A percentile compares a stretch with the other conserved stretches of the same genome.
phyloP scores from a whole-genome alignment of 1,140 invertebrate genomes.

The Trichogramma pretiosum region DNA sequence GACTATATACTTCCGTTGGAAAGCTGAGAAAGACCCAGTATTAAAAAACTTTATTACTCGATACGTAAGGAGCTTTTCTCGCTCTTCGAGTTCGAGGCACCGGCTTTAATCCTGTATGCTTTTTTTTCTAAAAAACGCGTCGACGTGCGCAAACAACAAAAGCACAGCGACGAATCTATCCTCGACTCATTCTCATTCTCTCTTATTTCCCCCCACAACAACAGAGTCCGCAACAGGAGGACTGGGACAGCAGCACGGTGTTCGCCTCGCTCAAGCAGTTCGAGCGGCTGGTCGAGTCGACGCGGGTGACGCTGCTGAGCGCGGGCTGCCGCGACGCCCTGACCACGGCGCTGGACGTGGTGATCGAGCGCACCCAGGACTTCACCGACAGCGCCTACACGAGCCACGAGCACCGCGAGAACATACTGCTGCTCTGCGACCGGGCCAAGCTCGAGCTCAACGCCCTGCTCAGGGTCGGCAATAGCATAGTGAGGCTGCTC shows the following conservation, averaged over 20 bases:
- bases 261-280: slow-evolving; percentile 72
- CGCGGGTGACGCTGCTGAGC: slow-evolving; percentile 55
- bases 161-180: too few relatives aligned
- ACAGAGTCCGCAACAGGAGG: slow-evolving; percentile 45
- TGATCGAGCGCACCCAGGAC: slow-evolving; percentile 93
- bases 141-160: too few relatives aligned
- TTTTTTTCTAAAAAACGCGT: too few relatives aligned
- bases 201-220: too few relatives aligned
- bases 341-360: slow-evolving; percentile 72
- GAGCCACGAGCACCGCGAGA: slow-evolving; percentile 91
- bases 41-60: too few relatives aligned
- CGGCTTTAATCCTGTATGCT: too few relatives aligned
- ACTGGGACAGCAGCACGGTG: slow-evolving; percentile 66
- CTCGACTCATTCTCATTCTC: too few relatives aligned
- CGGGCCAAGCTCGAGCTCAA: slow-evolving; percentile 77
- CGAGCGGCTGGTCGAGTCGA: slow-evolving; percentile 76
- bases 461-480: slow-evolving; percentile 73
- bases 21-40: too few relatives aligned
- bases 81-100: too few relatives aligned
- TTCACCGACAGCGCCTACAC: slow-evolving; percentile 99
- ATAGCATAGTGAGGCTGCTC: slow-evolving; percentile 58
- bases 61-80: too few relatives aligned
- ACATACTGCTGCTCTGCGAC: slow-evolving; percentile 85
- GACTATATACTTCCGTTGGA: too few relatives aligned
- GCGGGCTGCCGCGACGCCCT: slow-evolving; percentile 63